These are phyloP conservation scores for Piscicola geometra DNA, from an alignment of 2,888 invertebrate species.

Conservation along the genomic window DNA sequence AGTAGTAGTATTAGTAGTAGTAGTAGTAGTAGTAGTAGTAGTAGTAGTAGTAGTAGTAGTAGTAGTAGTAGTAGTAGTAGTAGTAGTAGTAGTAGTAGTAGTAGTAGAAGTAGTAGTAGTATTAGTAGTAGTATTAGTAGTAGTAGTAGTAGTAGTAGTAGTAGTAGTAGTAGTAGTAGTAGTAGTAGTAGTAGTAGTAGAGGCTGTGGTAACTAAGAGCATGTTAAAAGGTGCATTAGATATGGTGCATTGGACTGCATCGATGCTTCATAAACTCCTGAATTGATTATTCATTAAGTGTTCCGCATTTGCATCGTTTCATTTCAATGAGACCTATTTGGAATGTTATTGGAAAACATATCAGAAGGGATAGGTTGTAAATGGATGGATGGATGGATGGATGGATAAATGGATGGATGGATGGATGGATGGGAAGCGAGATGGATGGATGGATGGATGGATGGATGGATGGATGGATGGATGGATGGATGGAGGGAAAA, in stretches of 20 bases:
- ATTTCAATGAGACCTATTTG: too few species aligned
- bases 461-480: not conserved
- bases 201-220: too few species aligned
- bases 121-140: too few species aligned
- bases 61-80: constrained; percentile 21
- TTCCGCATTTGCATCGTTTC: too few species aligned
- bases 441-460: not conserved
- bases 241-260: too few species aligned
- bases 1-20: constrained; percentile 7
- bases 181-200: too few species aligned
- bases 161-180: too few species aligned
- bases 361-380: not conserved
- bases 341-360: not conserved
- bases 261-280: too few species aligned
- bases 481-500: not conserved
- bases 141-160: too few species aligned
- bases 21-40: constrained; percentile 15
- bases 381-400: not conserved
- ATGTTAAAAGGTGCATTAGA: too few species aligned
- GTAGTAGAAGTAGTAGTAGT: too few species aligned
- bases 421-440: not conserved
- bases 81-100: not conserved
- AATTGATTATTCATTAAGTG: too few species aligned
- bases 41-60: constrained; percentile 13
- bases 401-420: not conserved